Percentiles rank a stretch among this genome's conserved stretches.
Evolutionary conservation across 1,140 invertebrate genomes (phyloP).

Genomic region (Leptinotarsa defecta): DNA sequence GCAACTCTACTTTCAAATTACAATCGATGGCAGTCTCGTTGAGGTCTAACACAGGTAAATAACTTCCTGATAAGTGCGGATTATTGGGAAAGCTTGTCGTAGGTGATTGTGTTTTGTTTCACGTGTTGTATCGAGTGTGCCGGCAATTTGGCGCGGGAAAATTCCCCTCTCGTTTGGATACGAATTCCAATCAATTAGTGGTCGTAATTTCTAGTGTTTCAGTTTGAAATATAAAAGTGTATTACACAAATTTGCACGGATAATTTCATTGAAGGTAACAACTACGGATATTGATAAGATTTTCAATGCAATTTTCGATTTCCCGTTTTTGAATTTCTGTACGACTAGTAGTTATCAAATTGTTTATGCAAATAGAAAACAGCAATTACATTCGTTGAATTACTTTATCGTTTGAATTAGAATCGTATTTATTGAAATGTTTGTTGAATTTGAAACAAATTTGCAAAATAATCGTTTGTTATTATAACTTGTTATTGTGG

Average conservation of each 20-base stretch:
- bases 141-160: slow-evolving; percentile 17
- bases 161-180: neutral
- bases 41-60: slow-evolving; percentile 29
- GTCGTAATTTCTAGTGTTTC: neutral
- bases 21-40: slow-evolving; percentile 33
- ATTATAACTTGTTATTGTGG: too few species aligned
- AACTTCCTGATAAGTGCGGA: slow-evolving; percentile 21
- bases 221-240: neutral
- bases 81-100: slow-evolving; percentile 23
- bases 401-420: too few species aligned
- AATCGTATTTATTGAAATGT: too few species aligned
- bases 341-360: too few species aligned
- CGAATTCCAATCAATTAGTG: neutral
- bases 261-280: neutral
- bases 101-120: slow-evolving; percentile 14
- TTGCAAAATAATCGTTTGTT: too few species aligned
- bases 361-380: too few species aligned
- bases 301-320: too few species aligned
- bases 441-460: too few species aligned
- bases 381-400: too few species aligned
- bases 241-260: neutral
- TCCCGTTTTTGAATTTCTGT: too few species aligned
- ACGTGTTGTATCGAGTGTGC: slow-evolving; percentile 14
- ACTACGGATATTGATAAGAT: neutral
- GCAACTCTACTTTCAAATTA: neutral